Conservation (phyloP, 1,140 invertebrate genomes). For the Rhyzopertha dominica region DNA sequence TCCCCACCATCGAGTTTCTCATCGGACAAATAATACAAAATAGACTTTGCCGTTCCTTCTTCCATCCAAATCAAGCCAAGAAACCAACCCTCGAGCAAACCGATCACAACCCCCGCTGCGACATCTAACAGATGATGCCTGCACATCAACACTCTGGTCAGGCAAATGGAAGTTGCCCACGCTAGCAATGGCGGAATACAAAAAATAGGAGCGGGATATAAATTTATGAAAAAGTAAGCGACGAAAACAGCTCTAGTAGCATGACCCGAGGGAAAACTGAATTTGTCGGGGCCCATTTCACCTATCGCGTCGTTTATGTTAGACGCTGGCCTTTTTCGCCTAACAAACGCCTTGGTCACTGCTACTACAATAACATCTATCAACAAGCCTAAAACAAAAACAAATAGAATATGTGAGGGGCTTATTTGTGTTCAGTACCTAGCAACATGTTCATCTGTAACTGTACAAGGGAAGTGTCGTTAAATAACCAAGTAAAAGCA, state of each 20-base stretch:
- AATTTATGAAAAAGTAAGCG: slow-evolving; percentile 61
- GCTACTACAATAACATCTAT: slow-evolving; percentile 82
- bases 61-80: slow-evolving; percentile 65
- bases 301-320: slow-evolving; percentile 60
- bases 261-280: slow-evolving; percentile 95
- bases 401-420: no score
- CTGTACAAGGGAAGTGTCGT: slow-evolving; percentile 61
- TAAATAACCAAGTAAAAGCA: slow-evolving; percentile 67
- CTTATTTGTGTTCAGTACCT: no score
- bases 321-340: slow-evolving; percentile 67
- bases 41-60: slow-evolving; percentile 45
- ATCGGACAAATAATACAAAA: slow-evolving; percentile 53
- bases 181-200: slow-evolving; percentile 59
- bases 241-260: slow-evolving; percentile 80
- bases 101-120: slow-evolving; percentile 66
- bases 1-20: slow-evolving; percentile 54
- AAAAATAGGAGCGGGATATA: slow-evolving; percentile 58
- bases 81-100: slow-evolving; percentile 66
- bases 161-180: slow-evolving; percentile 69
- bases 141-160: slow-evolving; percentile 74
- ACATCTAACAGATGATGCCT: slow-evolving; percentile 89
- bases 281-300: slow-evolving; percentile 72
- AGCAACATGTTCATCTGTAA: slow-evolving; percentile 80
- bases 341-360: slow-evolving; percentile 71
- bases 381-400: slow-evolving; percentile 68